A percentile compares a stretch with the other conserved stretches of the same genome.
These are phyloP conservation scores for Silurus aristotelis DNA, from an alignment of 2,797 vertebrate species.

Conservation along the genomic window DNA sequence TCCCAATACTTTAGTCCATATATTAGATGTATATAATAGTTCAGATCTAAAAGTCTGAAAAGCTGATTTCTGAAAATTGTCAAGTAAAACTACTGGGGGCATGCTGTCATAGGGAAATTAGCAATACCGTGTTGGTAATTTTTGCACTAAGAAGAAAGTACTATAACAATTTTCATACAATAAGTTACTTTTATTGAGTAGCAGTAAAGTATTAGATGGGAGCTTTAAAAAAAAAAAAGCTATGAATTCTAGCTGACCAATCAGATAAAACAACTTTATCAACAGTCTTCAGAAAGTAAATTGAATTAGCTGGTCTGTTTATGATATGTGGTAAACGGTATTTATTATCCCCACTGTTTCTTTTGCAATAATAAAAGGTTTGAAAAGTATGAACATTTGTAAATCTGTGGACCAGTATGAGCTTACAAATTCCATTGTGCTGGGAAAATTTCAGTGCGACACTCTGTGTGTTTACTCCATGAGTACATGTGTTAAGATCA, in stretches of 20 bases:
- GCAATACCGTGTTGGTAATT: not conserved
- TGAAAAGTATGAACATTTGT: not conserved
- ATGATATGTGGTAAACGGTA: not conserved
- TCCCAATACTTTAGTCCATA: not conserved
- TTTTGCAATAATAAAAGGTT: not conserved
- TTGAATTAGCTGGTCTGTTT: not conserved
- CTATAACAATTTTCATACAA: not conserved
- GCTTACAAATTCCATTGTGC: not conserved
- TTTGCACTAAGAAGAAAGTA: not conserved
- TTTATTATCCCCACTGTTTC: no score
- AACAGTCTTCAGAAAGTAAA: not conserved
- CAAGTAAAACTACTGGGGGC: not conserved
- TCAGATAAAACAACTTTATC: no score
- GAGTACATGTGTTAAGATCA: not conserved
- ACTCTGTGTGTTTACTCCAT: not conserved
- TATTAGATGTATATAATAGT: not conserved
- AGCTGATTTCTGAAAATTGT: not conserved
- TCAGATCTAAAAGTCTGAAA: not conserved
- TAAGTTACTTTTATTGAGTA: not conserved
- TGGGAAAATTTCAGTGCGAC: not conserved
- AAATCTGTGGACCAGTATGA: not conserved
- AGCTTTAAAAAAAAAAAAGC: not conserved
- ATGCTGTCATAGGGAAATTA: not conserved
- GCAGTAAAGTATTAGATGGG: not conserved
- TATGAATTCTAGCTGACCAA: not conserved